Evolutionary conservation across 1,140 invertebrate genomes (phyloP), one percentile per base, ranked within the genome.

Genomic region (Arion vulgaris): DNA sequence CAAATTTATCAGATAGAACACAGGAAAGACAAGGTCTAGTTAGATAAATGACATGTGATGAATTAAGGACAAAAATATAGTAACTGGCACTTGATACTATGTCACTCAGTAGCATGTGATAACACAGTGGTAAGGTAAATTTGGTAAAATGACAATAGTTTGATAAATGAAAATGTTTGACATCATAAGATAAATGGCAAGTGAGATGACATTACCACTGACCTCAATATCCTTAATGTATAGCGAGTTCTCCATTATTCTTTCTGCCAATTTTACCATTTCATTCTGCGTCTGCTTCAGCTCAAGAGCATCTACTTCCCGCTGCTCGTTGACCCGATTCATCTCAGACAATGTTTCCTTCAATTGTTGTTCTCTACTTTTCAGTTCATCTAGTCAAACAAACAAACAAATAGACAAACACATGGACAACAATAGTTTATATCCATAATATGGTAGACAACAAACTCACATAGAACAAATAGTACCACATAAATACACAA

Each of bases 151-250:
- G n/a, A n/a, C n/a, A n/a, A n/a, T n/a, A n/a, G n/a, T n/a, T n/a
- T n/a, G n/a, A n/a, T n/a, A n/a, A n/a, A n/a, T n/a, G n/a, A n/a
- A n/a, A n/a, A n/a, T n/a, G n/a, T n/a, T n/a, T n/a, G n/a, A n/a
- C n/a, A n/a, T n/a, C n/a, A n/a, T n/a, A n/a, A n/a, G n/a, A n/a
- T n/a, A n/a, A n/a, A n/a, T n/a, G n/a, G n/a, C n/a, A n/a, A n/a
- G n/a, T n/a, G n/a, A n/a, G n/a, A n/a, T 57, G 19, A 57, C 26
- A 57, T 57, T 4, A 32, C 5, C 5, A 28, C 62, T 34, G 32
- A 85, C 86, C 84, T 87, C 82, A 23, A 85, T 73, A 41, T 87
- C 86, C 71, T 84, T 80, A 23, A 87, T 62, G 57, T 81, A 81
- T 45, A 74, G 62, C 36, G 78, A 73, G n/a, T 83, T 82, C 34